phyloP scores from a whole-genome alignment of 2,113 vertebrate genomes.

The Chamaetylas fuelleborni region DNA sequence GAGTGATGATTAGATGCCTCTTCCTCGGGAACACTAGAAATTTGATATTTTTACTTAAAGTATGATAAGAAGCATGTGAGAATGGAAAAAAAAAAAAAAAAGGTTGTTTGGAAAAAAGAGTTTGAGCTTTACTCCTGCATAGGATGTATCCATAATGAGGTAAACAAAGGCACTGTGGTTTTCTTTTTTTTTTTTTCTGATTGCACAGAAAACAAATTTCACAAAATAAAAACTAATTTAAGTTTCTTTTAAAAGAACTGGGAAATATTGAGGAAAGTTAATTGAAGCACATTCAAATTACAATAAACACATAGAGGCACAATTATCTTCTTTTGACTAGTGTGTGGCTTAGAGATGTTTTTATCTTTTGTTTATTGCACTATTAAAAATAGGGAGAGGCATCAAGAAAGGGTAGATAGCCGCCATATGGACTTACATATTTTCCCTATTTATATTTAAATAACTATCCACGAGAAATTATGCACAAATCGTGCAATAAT shows the following conservation, averaged over 20 bases:
- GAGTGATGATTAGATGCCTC: not conserved
- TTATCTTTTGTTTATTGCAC: conserved; percentile 78
- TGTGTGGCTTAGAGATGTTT: conserved; percentile 74
- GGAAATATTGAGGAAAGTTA: conserved; percentile 80
- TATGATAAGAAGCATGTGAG: not conserved
- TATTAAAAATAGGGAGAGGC: conserved; percentile 74
- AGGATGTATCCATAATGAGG: conserved; percentile 69
- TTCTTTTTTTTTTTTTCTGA: not conserved
- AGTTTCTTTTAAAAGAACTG: conserved; percentile 75
- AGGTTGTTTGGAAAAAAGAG: conserved; percentile 14
- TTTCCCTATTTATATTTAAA: conserved; percentile 85
- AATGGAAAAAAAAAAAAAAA: not conserved
- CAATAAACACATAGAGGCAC: conserved; percentile 74
- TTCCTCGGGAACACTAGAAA: not conserved
- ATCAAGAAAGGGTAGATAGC: conserved; percentile 71
- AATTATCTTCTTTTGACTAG: conserved; percentile 77
- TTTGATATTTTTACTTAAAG: conserved; percentile 13
- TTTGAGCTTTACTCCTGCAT: conserved; percentile 28
- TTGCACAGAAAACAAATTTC: conserved; percentile 73
- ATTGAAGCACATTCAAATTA: conserved; percentile 77
- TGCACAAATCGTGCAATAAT: conserved; percentile 78
- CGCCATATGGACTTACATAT: conserved; percentile 71
- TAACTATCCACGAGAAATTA: conserved; percentile 79
- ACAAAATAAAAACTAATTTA: conserved; percentile 77
- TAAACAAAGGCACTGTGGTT: conserved; percentile 62